Conservation (phyloP, 1,140 invertebrate genomes). For the Pomacea maculata region DNA sequence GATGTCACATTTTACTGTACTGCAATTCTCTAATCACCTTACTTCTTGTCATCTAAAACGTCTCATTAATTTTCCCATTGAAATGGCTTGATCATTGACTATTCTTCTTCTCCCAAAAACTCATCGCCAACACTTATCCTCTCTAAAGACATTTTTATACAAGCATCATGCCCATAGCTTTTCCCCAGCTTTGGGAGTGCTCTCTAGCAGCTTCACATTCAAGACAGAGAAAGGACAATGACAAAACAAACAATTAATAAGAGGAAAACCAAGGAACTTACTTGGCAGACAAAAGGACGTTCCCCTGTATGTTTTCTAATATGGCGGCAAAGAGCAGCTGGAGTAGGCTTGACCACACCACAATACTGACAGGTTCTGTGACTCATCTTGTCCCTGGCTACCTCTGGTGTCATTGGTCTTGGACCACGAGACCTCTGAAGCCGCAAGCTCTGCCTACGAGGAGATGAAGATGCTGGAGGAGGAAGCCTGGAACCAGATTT, state of each 20-base stretch:
- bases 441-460: constrained; percentile 15
- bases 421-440: constrained; percentile 4
- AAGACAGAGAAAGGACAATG: not conserved
- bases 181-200: too few species aligned
- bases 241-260: not conserved
- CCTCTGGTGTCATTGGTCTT: constrained; percentile 11
- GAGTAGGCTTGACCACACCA: constrained; percentile 53
- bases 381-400: constrained; percentile 23
- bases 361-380: constrained; percentile 54
- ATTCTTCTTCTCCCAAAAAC: too few species aligned
- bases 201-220: not conserved
- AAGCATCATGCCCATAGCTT: too few species aligned
- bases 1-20: too few species aligned
- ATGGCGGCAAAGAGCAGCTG: constrained; percentile 56
- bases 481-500: constrained; percentile 7
- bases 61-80: too few species aligned
- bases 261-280: constrained; percentile 25
- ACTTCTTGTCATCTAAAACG: too few species aligned
- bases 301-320: constrained; percentile 57
- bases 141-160: too few species aligned
- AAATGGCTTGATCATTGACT: too few species aligned
- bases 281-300: constrained; percentile 55
- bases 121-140: too few species aligned
- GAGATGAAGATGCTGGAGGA: constrained; percentile 3
- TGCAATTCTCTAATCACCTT: too few species aligned